Percentiles rank a stretch among this genome's conserved stretches.
Conservation (phyloP, 2,888 invertebrate species). For the Melanostoma scalare region DNA sequence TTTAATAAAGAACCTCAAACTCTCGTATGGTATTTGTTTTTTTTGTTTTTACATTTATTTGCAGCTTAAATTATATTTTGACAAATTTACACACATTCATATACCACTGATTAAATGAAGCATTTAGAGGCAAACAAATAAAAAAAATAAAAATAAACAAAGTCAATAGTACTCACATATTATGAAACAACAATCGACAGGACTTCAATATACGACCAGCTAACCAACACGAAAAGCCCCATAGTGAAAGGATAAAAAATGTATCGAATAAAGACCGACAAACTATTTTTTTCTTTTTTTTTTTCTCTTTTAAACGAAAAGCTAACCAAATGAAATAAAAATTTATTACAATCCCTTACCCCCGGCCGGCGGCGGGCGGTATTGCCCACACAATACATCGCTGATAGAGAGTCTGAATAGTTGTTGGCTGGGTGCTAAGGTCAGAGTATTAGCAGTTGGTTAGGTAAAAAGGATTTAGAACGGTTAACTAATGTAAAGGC, state of each 20-base stretch:
- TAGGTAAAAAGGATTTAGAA: constrained; percentile 33
- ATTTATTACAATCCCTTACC: constrained; percentile 67
- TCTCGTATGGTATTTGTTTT: neutral
- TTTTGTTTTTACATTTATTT: constrained; percentile 26
- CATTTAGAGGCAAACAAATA: constrained; percentile 11
- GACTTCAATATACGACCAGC: constrained; percentile 36
- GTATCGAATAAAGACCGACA: constrained; percentile 55
- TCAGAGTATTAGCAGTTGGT: constrained; percentile 32
- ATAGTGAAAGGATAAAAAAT: constrained; percentile 14
- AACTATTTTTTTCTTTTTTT: constrained; percentile 34
- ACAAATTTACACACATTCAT: constrained; percentile 60
- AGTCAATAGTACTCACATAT: constrained; percentile 26
- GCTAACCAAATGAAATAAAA: constrained; percentile 71
- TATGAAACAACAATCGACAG: constrained; percentile 51
- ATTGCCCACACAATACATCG: constrained; percentile 33
- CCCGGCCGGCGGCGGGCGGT: too few species aligned
- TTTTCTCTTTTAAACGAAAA: constrained; percentile 57
- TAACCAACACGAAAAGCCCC: constrained; percentile 20
- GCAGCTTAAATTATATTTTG: constrained; percentile 48
- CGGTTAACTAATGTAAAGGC: constrained; percentile 20
- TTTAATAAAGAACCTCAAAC: constrained; percentile 22
- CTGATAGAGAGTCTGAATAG: constrained; percentile 8
- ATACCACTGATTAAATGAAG: constrained; percentile 26
- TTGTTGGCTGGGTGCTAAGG: neutral
- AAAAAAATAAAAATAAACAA: constrained; percentile 34